phyloP scores from a whole-genome alignment of 1,140 invertebrate species.

The Drosophila ficusphila region DNA sequence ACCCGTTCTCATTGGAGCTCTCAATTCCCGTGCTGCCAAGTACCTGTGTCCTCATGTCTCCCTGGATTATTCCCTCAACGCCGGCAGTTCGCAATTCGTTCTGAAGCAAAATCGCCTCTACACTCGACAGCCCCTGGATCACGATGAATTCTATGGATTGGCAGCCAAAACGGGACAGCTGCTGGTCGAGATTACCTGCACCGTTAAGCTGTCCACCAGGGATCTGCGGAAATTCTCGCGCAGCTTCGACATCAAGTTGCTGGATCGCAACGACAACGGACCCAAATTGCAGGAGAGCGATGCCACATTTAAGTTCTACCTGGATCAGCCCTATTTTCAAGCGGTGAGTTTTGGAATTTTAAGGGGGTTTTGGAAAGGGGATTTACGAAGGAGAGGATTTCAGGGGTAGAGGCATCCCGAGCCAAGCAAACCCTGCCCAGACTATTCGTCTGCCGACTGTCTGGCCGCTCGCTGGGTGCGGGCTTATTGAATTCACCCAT shows the following conservation, averaged over 20 bases:
- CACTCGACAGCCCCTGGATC: slow-evolving; percentile 63
- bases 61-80: slow-evolving; percentile 58
- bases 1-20: slow-evolving; percentile 58
- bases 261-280: slow-evolving; percentile 82
- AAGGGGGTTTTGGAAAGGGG: neutral
- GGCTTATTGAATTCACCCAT: slow-evolving; percentile 71
- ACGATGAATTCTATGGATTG: slow-evolving; percentile 65
- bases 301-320: slow-evolving; percentile 59
- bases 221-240: slow-evolving; percentile 56
- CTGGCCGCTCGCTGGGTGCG: slow-evolving; percentile 57
- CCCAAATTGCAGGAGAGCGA: slow-evolving; percentile 70
- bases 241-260: slow-evolving; percentile 59
- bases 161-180: slow-evolving; percentile 48
- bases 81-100: slow-evolving; percentile 54
- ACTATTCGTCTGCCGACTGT: slow-evolving; percentile 67
- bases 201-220: slow-evolving; percentile 30
- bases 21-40: slow-evolving; percentile 66
- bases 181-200: slow-evolving; percentile 56
- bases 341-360: slow-evolving; percentile 58
- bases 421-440: slow-evolving; percentile 42
- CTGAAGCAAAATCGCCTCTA: slow-evolving; percentile 70
- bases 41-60: slow-evolving; percentile 63
- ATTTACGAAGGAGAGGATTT: neutral
- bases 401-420: neutral
- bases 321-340: slow-evolving; percentile 78